Percentiles rank a stretch among this genome's conserved stretches.
Evolutionary conservation across 2,888 invertebrate genomes (phyloP).

Genomic region (Cremastobaeus sp.): DNA sequence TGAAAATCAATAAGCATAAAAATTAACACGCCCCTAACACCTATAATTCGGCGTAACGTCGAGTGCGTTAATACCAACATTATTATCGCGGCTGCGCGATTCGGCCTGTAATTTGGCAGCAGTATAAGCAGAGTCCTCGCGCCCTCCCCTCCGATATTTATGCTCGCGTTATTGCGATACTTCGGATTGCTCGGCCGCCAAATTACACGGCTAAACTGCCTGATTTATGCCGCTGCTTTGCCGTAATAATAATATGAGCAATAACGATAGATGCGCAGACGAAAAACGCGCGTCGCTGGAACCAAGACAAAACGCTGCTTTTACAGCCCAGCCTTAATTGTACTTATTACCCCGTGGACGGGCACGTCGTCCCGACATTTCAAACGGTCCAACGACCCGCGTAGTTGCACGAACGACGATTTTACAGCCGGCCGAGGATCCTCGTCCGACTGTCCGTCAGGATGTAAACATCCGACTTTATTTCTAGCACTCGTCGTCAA

Average conservation of each 20-base stretch:
- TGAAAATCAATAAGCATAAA: slow-evolving; percentile 78
- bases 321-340: slow-evolving; percentile 72
- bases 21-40: slow-evolving; percentile 74
- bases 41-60: slow-evolving; percentile 69
- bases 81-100: slow-evolving; percentile 70
- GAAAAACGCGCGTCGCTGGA: slow-evolving; percentile 34
- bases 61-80: slow-evolving; percentile 75
- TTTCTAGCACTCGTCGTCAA: slow-evolving; percentile 54
- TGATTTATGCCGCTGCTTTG: slow-evolving; percentile 74
- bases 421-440: slow-evolving; percentile 50
- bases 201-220: slow-evolving; percentile 75
- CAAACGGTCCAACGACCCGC: slow-evolving; percentile 60
- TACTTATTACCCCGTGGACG: slow-evolving; percentile 68
- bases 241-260: slow-evolving; percentile 63
- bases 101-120: slow-evolving; percentile 76
- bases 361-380: slow-evolving; percentile 61
- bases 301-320: slow-evolving; percentile 44
- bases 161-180: slow-evolving; percentile 67
- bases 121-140: slow-evolving; percentile 66
- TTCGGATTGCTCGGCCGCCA: slow-evolving; percentile 63
- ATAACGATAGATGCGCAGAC: slow-evolving; percentile 60
- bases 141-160: slow-evolving; percentile 70
- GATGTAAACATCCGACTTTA: slow-evolving; percentile 59
- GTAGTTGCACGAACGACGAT: slow-evolving; percentile 54
- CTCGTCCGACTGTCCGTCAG: slow-evolving; percentile 20